Evolutionary conservation across 2,888 invertebrate genomes (phyloP).

Genomic region (Noctua pronuba): DNA sequence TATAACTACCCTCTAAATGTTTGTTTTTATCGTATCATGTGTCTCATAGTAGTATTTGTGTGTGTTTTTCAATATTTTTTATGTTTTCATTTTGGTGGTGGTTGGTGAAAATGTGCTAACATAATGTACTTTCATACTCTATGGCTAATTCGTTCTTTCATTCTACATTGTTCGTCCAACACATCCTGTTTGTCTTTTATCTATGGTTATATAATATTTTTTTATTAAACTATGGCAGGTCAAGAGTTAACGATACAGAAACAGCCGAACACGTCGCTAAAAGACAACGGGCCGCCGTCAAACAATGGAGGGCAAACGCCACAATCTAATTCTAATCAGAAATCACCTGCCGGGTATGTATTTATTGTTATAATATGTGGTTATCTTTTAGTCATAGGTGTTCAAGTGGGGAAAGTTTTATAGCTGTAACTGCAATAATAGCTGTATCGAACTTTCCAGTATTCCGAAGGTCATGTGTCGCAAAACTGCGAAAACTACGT

Average conservation of each 20-base stretch:
- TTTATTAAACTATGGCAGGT: constrained; percentile 81
- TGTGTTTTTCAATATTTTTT: constrained; percentile 70
- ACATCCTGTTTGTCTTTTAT: constrained; percentile 38
- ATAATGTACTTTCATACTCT: constrained; percentile 87
- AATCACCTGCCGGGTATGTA: constrained; percentile 93
- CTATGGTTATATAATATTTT: constrained; percentile 38
- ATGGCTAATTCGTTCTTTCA: constrained; percentile 89
- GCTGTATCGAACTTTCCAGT: not conserved
- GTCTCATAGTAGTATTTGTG: constrained; percentile 61
- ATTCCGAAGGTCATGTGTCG: not conserved
- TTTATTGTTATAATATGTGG: not conserved
- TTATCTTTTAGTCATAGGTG: not conserved
- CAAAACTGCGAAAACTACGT: not conserved
- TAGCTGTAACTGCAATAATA: not conserved
- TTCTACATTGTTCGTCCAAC: constrained; percentile 69
- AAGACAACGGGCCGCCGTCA: constrained; percentile 92
- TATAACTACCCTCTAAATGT: constrained; percentile 34
- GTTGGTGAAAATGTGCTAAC: constrained; percentile 91
- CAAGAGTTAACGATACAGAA: constrained; percentile 99
- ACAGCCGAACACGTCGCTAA: constrained; percentile 97
- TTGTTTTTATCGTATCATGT: constrained; percentile 57
- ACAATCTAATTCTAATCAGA: constrained; percentile 90
- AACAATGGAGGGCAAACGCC: constrained; percentile 88
- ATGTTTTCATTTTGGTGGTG: constrained; percentile 82
- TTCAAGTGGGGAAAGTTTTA: constrained; percentile 2